Evolutionary conservation across 2,888 invertebrate genomes (phyloP), one percentile per base, ranked within the genome.

Genomic region (Cataglyphis livida): DNA sequence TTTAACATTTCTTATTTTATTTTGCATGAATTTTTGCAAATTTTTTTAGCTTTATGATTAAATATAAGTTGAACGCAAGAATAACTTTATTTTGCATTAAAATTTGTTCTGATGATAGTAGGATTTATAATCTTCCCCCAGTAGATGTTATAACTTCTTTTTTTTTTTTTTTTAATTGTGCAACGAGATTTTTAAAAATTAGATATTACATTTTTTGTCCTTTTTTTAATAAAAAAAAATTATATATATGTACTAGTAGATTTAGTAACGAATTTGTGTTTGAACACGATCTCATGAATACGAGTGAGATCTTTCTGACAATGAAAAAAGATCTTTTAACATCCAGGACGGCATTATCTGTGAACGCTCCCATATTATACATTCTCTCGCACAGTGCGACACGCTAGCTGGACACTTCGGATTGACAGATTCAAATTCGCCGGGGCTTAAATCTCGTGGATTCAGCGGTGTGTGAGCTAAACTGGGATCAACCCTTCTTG

Each of bases 401-500:
- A 48, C 54, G 61, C 62, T 57, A 32, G 54, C 76, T 38, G 86
- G 87, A 85, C 83, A 66, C 85, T 81, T 83, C 68, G 87, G 90
- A 90, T 90, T 90, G 90, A 91, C 90, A 88, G 90, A 88, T 91
- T 88, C 87, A 91, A 90, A 90, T 91, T 91, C 85, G 82, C 90
- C 84, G 64, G 84, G 87, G 90, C 85, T 90, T 90, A 90, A 90
- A 89, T 87, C 66, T 70, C 84, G 82, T 82, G 71, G 84, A 88
- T 87, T 82, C 82, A 84, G 83, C 84, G 82, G 84, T 86, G 92
- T 91, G 89, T 89, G 88, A 92, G 92, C 91, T 93, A 92, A 93
- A 92, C 91, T 90, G 90, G 94, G 94, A 93, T 94, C 93, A 94
- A 94, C 93, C 93, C 94, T 94, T 94, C 93, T 89, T 91, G 87